Evolutionary conservation across 2,888 invertebrate species (phyloP).

Genomic region (Synergus laeviventris): DNA sequence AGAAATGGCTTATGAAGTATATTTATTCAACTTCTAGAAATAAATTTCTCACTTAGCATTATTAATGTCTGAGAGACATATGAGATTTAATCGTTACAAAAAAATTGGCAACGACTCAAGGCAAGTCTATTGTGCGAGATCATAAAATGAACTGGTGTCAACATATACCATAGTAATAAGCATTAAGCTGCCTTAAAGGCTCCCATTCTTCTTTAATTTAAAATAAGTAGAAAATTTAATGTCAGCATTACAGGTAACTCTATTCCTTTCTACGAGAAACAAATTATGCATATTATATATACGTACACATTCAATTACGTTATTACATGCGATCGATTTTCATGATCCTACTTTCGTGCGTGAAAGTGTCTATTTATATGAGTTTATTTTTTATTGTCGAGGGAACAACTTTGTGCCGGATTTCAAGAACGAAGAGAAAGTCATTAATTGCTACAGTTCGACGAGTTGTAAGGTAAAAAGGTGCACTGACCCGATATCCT

Average conservation of each 20-base stretch:
- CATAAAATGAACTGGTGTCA: neutral
- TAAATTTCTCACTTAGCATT: slow-evolving; percentile 10
- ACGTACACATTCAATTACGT: neutral
- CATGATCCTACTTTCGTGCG: slow-evolving; percentile 12
- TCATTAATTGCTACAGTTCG: slow-evolving; percentile 22
- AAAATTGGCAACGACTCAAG: slow-evolving; percentile 16
- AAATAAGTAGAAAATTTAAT: neutral
- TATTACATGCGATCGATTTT: slow-evolving; percentile 21
- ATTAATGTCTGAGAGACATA: slow-evolving; percentile 1
- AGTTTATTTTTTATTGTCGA: slow-evolving; percentile 2
- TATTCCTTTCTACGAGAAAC: neutral
- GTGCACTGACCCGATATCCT: slow-evolving; percentile 15
- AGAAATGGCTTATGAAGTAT: neutral
- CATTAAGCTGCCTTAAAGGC: neutral
- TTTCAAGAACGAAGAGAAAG: slow-evolving; percentile 30
- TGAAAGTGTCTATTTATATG: slow-evolving; percentile 5
- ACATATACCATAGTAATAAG: too few species aligned
- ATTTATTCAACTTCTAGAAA: neutral
- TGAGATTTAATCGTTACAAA: neutral
- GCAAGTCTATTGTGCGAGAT: slow-evolving; percentile 1
- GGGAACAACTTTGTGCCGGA: neutral
- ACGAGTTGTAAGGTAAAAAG: slow-evolving; percentile 17
- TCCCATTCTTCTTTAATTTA: too few species aligned
- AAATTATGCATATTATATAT: neutral
- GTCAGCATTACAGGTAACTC: neutral